Conservation (phyloP, 2,888 invertebrate species). For the Catocala sponsa region DNA sequence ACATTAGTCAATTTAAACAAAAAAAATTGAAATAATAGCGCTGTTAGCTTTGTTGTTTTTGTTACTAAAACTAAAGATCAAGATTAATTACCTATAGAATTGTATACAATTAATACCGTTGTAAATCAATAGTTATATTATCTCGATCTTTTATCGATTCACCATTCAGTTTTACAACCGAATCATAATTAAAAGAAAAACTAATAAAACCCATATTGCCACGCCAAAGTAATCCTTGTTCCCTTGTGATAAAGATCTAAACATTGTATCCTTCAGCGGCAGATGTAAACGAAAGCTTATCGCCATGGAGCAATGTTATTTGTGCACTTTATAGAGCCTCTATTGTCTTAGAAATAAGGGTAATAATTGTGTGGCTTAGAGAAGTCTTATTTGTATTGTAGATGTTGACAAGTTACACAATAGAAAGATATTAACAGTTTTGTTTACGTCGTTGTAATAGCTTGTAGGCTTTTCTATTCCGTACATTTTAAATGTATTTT, state of each 20-base stretch:
- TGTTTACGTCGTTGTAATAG: conserved; percentile 27
- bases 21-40: too few relatives aligned
- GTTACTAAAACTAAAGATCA: too few relatives aligned
- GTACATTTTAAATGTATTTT: too few relatives aligned
- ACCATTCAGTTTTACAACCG: conserved; percentile 22
- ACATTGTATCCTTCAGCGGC: conserved; percentile 7
- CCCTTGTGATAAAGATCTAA: conserved; percentile 9
- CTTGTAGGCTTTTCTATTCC: not conserved
- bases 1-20: too few relatives aligned
- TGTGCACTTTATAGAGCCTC: conserved; percentile 3
- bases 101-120: not conserved
- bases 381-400: not conserved
- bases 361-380: not conserved
- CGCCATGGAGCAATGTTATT: conserved; percentile 13
- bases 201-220: not conserved
- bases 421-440: conserved; percentile 23
- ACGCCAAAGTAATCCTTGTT: conserved; percentile 5
- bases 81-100: too few relatives aligned
- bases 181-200: conserved; percentile 16
- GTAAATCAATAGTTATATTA: conserved; percentile 12
- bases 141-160: conserved; percentile 16
- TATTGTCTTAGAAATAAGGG: rapidly evolving
- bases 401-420: conserved; percentile 40
- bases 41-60: too few relatives aligned
- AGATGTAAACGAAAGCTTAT: conserved; percentile 22